Evolutionary conservation across 2,888 invertebrate species (phyloP).

Genomic region (Camptogramma bilineatum): DNA sequence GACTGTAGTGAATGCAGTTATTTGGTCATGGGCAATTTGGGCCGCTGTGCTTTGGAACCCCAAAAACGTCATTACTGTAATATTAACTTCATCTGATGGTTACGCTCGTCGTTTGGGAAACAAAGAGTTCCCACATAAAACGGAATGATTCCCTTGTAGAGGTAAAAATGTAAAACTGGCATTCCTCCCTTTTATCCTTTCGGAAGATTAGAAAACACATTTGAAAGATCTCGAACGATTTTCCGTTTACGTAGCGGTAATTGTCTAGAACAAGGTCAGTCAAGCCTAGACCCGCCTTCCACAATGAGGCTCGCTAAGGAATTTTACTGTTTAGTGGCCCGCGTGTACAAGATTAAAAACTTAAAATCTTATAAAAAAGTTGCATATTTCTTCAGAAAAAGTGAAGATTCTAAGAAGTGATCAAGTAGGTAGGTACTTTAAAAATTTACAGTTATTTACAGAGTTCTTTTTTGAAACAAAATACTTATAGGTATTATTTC

Average conservation of each 20-base stretch:
- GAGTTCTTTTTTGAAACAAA: no score
- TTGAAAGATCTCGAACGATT: conserved; percentile 77
- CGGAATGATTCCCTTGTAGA: conserved; percentile 55
- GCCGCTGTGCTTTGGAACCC: not conserved
- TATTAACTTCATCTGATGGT: conserved; percentile 56
- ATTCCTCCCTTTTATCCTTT: conserved; percentile 62
- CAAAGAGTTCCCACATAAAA: conserved; percentile 49
- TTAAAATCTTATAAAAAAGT: no score
- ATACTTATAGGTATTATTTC: no score
- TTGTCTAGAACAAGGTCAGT: conserved; percentile 64
- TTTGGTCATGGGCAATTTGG: not conserved
- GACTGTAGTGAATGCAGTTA: no score
- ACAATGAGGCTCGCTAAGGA: no score
- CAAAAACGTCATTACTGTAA: conserved; percentile 50
- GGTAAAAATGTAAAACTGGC: conserved; percentile 64
- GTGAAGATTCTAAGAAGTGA: no score
- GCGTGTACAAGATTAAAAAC: no score
- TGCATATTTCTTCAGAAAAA: no score
- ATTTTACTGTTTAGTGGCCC: no score
- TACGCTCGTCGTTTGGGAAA: conserved; percentile 49
- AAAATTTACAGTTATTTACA: no score
- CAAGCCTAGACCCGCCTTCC: no score
- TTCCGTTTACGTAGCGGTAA: conserved; percentile 83
- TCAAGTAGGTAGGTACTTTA: no score
- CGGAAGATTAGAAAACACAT: conserved; percentile 80